Evolutionary conservation across 2,888 invertebrate genomes (phyloP), one percentile per base, ranked within the genome.

Genomic region (Drosophila phalerata): DNA sequence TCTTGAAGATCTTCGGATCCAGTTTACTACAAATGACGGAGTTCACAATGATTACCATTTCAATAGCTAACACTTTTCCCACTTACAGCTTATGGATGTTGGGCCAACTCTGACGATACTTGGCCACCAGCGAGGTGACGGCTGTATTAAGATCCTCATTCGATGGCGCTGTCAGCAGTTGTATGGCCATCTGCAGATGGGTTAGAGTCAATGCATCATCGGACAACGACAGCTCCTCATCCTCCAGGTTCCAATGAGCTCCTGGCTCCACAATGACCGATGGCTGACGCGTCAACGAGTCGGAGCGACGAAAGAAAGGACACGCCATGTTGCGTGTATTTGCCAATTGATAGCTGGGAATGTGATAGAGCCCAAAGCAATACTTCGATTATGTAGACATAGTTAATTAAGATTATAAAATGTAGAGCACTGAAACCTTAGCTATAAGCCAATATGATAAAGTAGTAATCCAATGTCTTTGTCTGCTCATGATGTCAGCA

Each of bases 141-240:
- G 96, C 96, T 37, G 94, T 93, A 88, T 95, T 95, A 37, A 96
- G 94, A 82, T 94, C 94, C 70, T 95, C 94, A 84, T 95, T 95
- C 94, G 96, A 95, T 63, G 97, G 97, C 45, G 96, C 95, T 34
- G 97, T 97, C 75, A 97, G 93, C 70, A 97, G 94, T 86, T 96
- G 95, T 79, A 97, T 95, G 38, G 97, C 97, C 89, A 96, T 95
- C 90, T 96, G 96, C 83, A 97, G 93, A 91, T 97, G 96, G 92
- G 96, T 96, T 91, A 97, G 81, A 63, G 93, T 92, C 73, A 93
- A 73, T n/a, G 93, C 93, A 90, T 93, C 93, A 60, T 91, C 92
- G 28, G 92, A 80, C 17, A 89, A 71, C 64, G 92, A 79, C 28
- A 89, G 74, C 70, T 93, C 93, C 63, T 93, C 92, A 71, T 93